Evolutionary conservation across 2,113 vertebrate species (phyloP).

Genomic region (Plotosus lineatus): DNA sequence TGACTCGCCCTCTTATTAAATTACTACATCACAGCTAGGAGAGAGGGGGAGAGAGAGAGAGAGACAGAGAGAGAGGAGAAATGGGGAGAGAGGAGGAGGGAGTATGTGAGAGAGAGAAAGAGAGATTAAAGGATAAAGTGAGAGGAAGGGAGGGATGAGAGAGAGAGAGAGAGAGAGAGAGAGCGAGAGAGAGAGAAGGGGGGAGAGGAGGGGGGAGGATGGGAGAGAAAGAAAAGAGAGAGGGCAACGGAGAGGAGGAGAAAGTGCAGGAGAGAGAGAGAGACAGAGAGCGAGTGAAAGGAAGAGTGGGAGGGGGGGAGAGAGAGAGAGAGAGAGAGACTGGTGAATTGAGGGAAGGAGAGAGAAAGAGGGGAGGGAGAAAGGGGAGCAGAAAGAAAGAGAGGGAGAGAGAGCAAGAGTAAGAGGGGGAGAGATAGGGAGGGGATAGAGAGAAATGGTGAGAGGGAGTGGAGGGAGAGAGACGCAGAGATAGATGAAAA

Average conservation of each 20-base stretch:
- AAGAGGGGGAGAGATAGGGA: not conserved
- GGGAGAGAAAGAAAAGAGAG: too few species aligned
- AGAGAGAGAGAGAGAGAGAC: not conserved
- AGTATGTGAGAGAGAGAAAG: not conserved
- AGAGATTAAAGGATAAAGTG: too few species aligned
- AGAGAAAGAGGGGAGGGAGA: not conserved
- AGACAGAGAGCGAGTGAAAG: too few species aligned
- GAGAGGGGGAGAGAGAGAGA: not conserved
- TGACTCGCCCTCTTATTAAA: conserved; percentile 73
- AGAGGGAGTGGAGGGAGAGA: not conserved
- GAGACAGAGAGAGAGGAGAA: not conserved
- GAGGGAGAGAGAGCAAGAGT: not conserved
- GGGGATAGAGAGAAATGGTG: not conserved
- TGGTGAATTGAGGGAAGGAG: too few species aligned
- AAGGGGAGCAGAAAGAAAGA: too few species aligned
- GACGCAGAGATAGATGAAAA: not conserved
- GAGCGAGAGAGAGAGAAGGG: too few species aligned
- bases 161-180: too few species aligned
- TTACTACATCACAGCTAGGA: conserved; percentile 57
- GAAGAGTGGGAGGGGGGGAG: too few species aligned
- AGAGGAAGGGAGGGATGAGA: too few species aligned
- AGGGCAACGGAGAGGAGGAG: not conserved
- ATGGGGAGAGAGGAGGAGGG: not conserved
- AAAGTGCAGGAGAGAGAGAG: not conserved
- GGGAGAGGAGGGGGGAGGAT: too few species aligned